phyloP scores from a whole-genome alignment of 2,113 vertebrate genomes.

The Alosa alosa region DNA sequence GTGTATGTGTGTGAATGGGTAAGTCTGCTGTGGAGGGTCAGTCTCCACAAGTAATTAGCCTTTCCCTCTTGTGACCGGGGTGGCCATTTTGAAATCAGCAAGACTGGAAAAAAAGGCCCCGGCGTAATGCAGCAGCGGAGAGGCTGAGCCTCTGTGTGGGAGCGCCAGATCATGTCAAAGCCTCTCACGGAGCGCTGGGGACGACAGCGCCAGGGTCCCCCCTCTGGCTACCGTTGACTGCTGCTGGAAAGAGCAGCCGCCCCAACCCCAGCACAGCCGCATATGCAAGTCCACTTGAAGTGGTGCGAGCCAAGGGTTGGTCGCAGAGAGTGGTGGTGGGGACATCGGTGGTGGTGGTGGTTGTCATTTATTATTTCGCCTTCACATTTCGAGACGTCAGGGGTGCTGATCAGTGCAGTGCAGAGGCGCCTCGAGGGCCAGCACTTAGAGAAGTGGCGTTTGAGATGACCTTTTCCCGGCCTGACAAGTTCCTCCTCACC shows the following conservation, averaged over 20 bases:
- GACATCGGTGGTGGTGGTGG: too few relatives aligned
- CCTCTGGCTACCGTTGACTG: background rate
- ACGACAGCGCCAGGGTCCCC: background rate
- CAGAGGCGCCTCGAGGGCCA: background rate
- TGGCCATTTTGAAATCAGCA: background rate
- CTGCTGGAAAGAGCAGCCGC: background rate
- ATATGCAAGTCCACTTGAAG: background rate
- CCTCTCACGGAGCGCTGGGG: background rate
- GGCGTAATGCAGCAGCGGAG: background rate
- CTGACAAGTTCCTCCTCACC: background rate
- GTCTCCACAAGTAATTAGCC: background rate
- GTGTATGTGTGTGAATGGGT: background rate
- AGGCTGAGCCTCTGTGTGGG: background rate
- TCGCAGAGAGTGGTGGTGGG: background rate
- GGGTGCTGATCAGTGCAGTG: background rate
- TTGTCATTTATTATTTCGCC: background rate
- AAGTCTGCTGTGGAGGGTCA: background rate
- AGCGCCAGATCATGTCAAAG: background rate
- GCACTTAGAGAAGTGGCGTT: background rate
- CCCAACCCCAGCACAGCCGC: too few relatives aligned
- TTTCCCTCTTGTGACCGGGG: background rate
- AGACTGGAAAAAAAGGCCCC: background rate
- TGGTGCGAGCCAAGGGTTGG: background rate
- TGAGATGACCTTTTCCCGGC: background rate
- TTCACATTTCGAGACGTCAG: background rate